phyloP scores from a whole-genome alignment of 1,140 invertebrate species.

The Pygmarrhopalites habei region DNA sequence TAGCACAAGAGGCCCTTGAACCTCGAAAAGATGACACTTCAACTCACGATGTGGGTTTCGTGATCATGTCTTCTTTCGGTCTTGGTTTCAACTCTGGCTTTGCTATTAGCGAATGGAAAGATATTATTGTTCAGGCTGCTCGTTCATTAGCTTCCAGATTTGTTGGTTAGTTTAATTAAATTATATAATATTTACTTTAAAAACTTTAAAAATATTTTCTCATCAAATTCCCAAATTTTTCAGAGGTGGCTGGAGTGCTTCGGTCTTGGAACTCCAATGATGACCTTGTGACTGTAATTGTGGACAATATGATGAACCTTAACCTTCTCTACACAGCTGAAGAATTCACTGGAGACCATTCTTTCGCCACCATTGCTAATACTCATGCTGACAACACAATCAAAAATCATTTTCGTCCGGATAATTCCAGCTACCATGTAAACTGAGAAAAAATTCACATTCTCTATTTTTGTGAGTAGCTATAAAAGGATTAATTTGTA shows the following conservation, averaged over 20 bases:
- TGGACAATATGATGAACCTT: constrained; percentile 39
- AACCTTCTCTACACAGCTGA: constrained; percentile 25
- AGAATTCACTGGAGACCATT: constrained; percentile 18
- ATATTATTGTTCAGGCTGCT: constrained; percentile 23
- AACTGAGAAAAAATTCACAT: too few species aligned
- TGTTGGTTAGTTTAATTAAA: constrained; percentile 21
- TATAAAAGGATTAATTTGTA: too few species aligned
- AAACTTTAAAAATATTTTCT: not conserved
- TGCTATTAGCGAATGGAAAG: constrained; percentile 1
- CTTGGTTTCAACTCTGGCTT: constrained; percentile 14
- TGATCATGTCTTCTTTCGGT: constrained; percentile 35
- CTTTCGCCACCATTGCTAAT: constrained; percentile 21
- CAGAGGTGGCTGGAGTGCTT: constrained; percentile 17
- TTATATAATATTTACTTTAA: constrained; percentile 1
- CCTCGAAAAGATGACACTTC: constrained; percentile 24
- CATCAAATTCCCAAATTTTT: not conserved
- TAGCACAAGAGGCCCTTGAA: constrained; percentile 19
- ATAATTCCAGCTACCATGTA: constrained; percentile 2
- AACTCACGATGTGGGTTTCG: constrained; percentile 35
- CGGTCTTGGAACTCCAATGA: constrained; percentile 29
- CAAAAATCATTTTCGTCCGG: constrained; percentile 24
- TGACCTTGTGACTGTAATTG: constrained; percentile 33
- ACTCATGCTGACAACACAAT: constrained; percentile 29
- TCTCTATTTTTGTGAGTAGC: too few species aligned
- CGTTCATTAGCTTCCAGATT: constrained; percentile 24